Conservation (phyloP, 2,113 vertebrate species). For the Psammodynastes pulverulentus region DNA sequence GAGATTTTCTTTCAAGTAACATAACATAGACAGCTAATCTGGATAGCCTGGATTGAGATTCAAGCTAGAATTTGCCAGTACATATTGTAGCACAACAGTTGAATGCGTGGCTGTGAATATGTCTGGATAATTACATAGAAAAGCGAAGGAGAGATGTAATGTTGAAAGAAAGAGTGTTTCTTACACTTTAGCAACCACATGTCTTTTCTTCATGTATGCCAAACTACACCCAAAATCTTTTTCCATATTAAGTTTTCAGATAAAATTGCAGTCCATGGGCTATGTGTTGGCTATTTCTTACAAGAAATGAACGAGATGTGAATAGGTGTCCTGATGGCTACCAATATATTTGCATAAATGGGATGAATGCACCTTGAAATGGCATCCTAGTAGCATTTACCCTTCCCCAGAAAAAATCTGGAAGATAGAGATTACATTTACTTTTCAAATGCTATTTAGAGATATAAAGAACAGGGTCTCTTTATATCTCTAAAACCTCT, state of each 20-base stretch:
- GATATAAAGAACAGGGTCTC: not conserved
- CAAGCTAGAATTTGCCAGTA: not conserved
- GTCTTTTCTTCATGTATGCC: not conserved
- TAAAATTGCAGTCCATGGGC: not conserved
- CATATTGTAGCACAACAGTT: not conserved
- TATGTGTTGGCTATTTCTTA: not conserved
- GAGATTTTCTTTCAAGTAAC: not conserved
- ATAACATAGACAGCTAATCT: not conserved
- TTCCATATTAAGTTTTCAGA: not conserved
- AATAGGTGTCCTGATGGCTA: not conserved
- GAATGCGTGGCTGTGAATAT: not conserved
- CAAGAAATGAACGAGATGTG: not conserved
- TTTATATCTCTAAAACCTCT: not conserved
- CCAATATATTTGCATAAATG: not conserved
- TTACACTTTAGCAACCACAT: not conserved
- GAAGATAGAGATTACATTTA: not conserved
- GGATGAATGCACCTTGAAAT: not conserved
- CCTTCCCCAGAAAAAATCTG: not conserved
- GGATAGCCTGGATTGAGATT: not conserved
- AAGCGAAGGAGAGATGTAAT: not conserved
- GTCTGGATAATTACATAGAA: not conserved
- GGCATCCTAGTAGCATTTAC: not conserved
- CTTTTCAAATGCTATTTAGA: not conserved
- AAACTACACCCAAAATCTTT: not conserved
- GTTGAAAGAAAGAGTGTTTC: not conserved